Base-by-base conservation (phyloP, 2,113 vertebrate genomes). In the Typhlomys cinereus region DNA sequence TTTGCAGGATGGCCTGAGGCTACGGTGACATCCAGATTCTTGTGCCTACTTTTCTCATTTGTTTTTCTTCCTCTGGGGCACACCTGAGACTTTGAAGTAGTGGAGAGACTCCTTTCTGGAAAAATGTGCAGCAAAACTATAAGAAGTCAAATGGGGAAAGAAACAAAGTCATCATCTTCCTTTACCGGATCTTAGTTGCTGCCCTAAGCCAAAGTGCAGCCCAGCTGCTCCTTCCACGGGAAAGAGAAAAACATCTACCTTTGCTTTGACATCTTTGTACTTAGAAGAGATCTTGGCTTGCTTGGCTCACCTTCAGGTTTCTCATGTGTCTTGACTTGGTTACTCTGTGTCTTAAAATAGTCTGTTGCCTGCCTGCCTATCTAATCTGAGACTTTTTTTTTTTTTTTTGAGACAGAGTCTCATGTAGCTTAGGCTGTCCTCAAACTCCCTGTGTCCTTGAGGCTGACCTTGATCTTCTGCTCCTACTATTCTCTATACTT, bases 41-140 rank as follows among this genome's bases (percentile, higher is more conserved):
- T 48, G 4, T 31, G 23, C 54, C 52, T 85, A 2, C 64, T 88
- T 88, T n/a, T 89, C 74, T 61, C 81, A 78, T 90, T 62, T 41
- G 85, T 59, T 15, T n/a, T 48, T 94, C 44, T 89, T 90, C 59
- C 90, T 88, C 54, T 73, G 41, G 85, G 90, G 83, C 39, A 75
- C 36, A 82, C 52, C 46, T 44, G 79, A 57, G 64, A 74, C 82
- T 85, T 54, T 81, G 11, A 83, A 70, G 44, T 67, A 29, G 9
- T 12, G 2, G 36, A 90, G 41, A 4, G 66, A 36, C 89, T 79
- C 74, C 20, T 13, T 50, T 78, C 41, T 59, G 62, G 67, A 93
- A 88, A n/a, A 95, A 85, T 7, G 57, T 50, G 29, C 10, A 62
- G 15, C 31, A 21, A 17, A 46, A 67, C 14, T 21, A 21, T n/a